phyloP scores from a whole-genome alignment of 2,888 invertebrate genomes.

The Metallyticus violacea region DNA sequence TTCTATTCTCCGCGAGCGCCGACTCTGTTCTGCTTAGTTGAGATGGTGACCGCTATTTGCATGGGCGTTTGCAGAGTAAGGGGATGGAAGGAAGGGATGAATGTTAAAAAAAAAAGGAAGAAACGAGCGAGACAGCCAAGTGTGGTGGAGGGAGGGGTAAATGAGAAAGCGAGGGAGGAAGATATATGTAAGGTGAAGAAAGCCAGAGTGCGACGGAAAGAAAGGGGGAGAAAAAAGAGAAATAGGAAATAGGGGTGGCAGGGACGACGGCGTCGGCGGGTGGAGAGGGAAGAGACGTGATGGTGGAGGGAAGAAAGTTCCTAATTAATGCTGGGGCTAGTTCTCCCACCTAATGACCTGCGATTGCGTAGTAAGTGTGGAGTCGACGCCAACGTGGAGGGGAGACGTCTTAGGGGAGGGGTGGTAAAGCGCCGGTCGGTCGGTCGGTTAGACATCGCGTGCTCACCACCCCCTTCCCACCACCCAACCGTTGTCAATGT shows the following conservation, averaged over 20 bases:
- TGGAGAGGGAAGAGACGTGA: conserved; percentile 21
- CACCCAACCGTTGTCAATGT: not conserved
- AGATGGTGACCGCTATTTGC: conserved; percentile 25
- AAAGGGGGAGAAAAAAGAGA: not conserved
- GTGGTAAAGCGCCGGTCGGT: conserved; percentile 11
- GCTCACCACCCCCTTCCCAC: not conserved
- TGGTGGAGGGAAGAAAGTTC: conserved; percentile 26
- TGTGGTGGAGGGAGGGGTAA: too few relatives aligned
- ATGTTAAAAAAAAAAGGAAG: not conserved
- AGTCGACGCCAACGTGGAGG: conserved; percentile 12
- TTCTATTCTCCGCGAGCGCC: conserved; percentile 15
- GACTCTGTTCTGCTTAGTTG: conserved; percentile 20
- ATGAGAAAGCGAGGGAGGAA: conserved; percentile 22
- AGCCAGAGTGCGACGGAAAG: not conserved
- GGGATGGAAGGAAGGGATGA: conserved; percentile 2
- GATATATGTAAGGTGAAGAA: conserved; percentile 19
- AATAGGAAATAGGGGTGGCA: not conserved
- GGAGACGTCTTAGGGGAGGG: not conserved
- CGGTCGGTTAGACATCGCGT: conserved; percentile 13
- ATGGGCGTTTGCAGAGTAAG: conserved; percentile 27
- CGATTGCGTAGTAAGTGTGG: conserved; percentile 32
- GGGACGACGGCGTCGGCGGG: conserved; percentile 1
- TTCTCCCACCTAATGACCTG: conserved; percentile 29
- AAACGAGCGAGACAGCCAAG: not conserved
- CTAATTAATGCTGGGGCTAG: conserved; percentile 30